These are phyloP conservation scores for Sialia sialis DNA, from an alignment of 2,113 vertebrate genomes.

Conservation along the genomic window DNA sequence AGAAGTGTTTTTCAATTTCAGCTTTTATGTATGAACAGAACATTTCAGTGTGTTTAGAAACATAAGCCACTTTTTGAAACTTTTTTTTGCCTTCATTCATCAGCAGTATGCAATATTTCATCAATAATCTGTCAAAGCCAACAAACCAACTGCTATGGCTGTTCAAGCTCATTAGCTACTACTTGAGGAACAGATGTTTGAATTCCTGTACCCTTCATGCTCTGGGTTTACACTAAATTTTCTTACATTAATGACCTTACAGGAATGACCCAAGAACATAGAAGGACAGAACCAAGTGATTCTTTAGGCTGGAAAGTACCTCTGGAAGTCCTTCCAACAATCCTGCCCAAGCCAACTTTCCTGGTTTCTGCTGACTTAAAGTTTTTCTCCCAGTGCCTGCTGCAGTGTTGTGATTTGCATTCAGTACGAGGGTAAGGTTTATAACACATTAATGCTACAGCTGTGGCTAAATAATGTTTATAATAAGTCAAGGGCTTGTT, in stretches of 20 bases:
- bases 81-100: background rate
- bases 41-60: background rate
- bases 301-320: background rate
- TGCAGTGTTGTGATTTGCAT: background rate
- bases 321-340: background rate
- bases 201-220: background rate
- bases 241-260: background rate
- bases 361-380: background rate
- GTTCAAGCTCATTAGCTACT: constrained; percentile 9
- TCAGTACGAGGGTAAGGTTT: background rate
- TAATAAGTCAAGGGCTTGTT: background rate
- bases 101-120: background rate
- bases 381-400: background rate
- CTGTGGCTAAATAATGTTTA: background rate
- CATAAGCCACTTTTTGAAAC: background rate
- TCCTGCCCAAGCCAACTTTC: background rate
- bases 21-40: background rate
- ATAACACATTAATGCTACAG: background rate
- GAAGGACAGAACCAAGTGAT: background rate
- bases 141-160: background rate
- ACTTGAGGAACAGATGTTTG: background rate
- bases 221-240: background rate
- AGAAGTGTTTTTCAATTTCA: background rate
- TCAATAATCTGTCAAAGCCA: background rate
- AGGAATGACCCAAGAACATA: background rate